Conservation (phyloP, 2,113 vertebrate genomes). For the Synchiropus splendidus region DNA sequence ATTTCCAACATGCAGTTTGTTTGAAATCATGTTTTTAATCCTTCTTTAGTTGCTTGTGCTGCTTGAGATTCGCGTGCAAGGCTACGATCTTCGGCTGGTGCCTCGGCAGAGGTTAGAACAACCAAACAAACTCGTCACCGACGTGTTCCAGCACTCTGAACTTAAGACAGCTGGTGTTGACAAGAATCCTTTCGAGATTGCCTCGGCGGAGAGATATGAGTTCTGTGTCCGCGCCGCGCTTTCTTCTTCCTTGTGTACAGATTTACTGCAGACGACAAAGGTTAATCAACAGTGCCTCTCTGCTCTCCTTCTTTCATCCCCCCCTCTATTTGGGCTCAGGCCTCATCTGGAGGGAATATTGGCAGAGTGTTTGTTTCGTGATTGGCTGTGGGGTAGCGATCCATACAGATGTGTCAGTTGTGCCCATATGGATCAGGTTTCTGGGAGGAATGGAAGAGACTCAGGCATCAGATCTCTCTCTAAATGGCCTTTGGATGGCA, state of each 20-base stretch:
- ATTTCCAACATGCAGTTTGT: no score
- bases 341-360: conserved; percentile 56
- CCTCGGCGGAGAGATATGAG: conserved; percentile 31
- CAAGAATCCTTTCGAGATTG: conserved; percentile 37
- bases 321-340: conserved; percentile 32
- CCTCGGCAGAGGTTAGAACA: conserved; percentile 25
- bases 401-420: conserved; percentile 55
- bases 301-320: conserved; percentile 45
- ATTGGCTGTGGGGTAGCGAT: conserved; percentile 53
- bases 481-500: conserved; percentile 40
- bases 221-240: conserved; percentile 14
- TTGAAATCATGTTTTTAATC: no score
- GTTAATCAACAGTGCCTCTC: conserved; percentile 54
- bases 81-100: conserved; percentile 12
- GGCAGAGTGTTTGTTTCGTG: conserved; percentile 58
- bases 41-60: no score
- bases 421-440: conserved; percentile 49
- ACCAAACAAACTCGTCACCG: conserved; percentile 29
- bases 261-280: conserved; percentile 42
- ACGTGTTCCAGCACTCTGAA: conserved; percentile 23
- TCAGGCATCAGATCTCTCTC: conserved; percentile 45
- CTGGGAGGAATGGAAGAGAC: conserved; percentile 34
- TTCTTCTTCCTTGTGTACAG: conserved; percentile 37
- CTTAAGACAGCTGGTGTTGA: conserved; percentile 40
- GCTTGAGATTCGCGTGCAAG: neutral